A percentile compares a stretch with the other conserved stretches of the same genome.
Evolutionary conservation across 2,888 invertebrate species (phyloP).

Genomic region (Spialia ferax): DNA sequence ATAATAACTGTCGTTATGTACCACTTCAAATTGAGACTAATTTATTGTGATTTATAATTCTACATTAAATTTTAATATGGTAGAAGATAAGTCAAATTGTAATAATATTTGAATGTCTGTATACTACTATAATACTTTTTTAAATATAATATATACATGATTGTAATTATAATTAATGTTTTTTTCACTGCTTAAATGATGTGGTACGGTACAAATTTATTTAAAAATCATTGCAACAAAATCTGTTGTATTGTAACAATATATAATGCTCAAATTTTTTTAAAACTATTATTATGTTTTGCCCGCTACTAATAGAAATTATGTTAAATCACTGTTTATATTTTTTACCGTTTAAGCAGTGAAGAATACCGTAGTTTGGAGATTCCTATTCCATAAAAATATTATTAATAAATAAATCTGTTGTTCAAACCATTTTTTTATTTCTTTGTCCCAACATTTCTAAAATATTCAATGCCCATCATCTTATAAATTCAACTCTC

Average conservation of each 20-base stretch:
- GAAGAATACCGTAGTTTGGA: background rate
- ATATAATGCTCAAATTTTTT: background rate
- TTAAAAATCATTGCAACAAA: conserved; percentile 35
- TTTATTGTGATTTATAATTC: conserved; percentile 33
- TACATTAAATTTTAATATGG: conserved; percentile 26
- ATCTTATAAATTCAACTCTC: no score
- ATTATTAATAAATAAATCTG: background rate
- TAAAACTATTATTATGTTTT: no score
- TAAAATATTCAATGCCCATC: no score
- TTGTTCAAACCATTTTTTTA: background rate
- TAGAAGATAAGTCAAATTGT: conserved; percentile 21
- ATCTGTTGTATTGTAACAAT: conserved; percentile 10
- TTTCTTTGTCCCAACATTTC: background rate
- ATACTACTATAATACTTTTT: conserved; percentile 20
- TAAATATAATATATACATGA: conserved; percentile 28
- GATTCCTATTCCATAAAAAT: background rate
- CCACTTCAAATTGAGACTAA: conserved; percentile 26
- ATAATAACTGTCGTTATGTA: conserved; percentile 6
- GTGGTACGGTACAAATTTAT: conserved; percentile 51
- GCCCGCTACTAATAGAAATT: no score
- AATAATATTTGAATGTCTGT: conserved; percentile 13
- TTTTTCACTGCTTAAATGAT: conserved; percentile 54
- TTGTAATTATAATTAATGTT: conserved; percentile 22
- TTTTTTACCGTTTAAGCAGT: background rate
- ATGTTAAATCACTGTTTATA: background rate